These are phyloP conservation scores for Isaurus tuberculatus DNA, from an alignment of 92 coral and sea anemone genomes.

Conservation along the genomic window DNA sequence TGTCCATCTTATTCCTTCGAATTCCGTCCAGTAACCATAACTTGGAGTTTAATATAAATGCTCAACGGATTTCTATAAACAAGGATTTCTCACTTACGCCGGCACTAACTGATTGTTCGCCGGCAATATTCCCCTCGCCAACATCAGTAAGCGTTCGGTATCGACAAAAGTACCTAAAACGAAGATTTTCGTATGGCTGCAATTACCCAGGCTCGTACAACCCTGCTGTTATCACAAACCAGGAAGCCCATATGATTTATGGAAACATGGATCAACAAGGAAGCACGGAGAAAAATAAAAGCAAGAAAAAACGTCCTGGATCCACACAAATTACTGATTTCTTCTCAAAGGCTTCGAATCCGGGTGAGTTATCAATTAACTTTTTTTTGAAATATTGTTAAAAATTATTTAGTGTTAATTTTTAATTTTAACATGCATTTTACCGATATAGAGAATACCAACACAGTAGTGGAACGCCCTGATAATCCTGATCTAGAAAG, in stretches of 20 bases:
- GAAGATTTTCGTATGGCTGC: constrained; percentile 54
- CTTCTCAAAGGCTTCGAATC: constrained; percentile 23
- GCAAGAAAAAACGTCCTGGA: constrained; percentile 29
- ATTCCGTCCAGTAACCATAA: constrained; percentile 36
- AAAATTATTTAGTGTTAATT: constrained; percentile 22
- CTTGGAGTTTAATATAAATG: constrained; percentile 34
- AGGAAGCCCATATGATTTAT: constrained; percentile 58
- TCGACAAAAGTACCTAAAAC: constrained; percentile 53
- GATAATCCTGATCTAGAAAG: constrained; percentile 33
- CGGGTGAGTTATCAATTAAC: constrained; percentile 31
- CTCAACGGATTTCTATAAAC: constrained; percentile 28
- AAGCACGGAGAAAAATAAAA: constrained; percentile 38
- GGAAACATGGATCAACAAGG: constrained; percentile 51
- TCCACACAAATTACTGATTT: constrained; percentile 31
- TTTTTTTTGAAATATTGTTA: constrained; percentile 21
- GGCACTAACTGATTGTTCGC: constrained; percentile 32
- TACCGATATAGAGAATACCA: constrained; percentile 18
- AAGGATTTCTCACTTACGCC: constrained; percentile 30
- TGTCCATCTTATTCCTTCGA: constrained; percentile 43
- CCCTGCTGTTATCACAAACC: constrained; percentile 58
- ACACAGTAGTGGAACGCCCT: constrained; percentile 31
- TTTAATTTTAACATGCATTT: constrained; percentile 26
- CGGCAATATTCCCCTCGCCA: constrained; percentile 45
- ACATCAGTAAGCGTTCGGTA: constrained; percentile 40
- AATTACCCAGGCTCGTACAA: constrained; percentile 61